Percentiles rank a stretch among this genome's conserved stretches.
These are phyloP conservation scores for Dreissena polymorpha DNA, from an alignment of 1,140 invertebrate species.

Conservation along the genomic window DNA sequence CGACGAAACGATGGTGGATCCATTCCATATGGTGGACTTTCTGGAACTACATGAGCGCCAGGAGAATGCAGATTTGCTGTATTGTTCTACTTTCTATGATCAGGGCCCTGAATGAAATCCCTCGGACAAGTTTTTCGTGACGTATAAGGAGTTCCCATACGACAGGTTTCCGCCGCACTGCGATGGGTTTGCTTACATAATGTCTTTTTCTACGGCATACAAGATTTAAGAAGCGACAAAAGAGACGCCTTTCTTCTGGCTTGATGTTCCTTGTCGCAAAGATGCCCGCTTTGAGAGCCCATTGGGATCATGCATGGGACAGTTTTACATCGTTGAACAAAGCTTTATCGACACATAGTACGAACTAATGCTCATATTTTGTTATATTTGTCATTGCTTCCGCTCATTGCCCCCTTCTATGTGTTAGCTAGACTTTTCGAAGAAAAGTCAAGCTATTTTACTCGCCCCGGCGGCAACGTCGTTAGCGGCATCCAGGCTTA, in stretches of 20 bases:
- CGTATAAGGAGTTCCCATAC: conserved; percentile 67
- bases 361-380: too few species aligned
- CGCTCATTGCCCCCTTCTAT: too few species aligned
- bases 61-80: not conserved
- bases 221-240: conserved; percentile 61
- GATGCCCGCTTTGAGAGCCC: not conserved
- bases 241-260: conserved; percentile 67
- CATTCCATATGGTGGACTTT: conserved; percentile 21
- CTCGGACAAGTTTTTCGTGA: conserved; percentile 63
- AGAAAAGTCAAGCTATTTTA: too few species aligned
- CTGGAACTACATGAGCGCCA: not conserved
- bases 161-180: conserved; percentile 71
- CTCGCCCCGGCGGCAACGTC: too few species aligned
- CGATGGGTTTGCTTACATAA: conserved; percentile 69
- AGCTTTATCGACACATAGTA: too few species aligned
- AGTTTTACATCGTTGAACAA: not conserved
- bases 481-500: too few species aligned
- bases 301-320: conserved; percentile 26
- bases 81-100: conserved; percentile 36
- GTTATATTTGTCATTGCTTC: too few species aligned
- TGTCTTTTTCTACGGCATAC: conserved; percentile 56
- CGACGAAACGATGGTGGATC: conserved; percentile 81
- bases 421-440: too few species aligned
- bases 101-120: conserved; percentile 15
- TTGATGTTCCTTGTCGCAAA: conserved; percentile 60